Percentiles rank a stretch among this genome's conserved stretches.
These are phyloP conservation scores for Notothenia rossii DNA, from an alignment of 2,113 vertebrate species.

Conservation along the genomic window DNA sequence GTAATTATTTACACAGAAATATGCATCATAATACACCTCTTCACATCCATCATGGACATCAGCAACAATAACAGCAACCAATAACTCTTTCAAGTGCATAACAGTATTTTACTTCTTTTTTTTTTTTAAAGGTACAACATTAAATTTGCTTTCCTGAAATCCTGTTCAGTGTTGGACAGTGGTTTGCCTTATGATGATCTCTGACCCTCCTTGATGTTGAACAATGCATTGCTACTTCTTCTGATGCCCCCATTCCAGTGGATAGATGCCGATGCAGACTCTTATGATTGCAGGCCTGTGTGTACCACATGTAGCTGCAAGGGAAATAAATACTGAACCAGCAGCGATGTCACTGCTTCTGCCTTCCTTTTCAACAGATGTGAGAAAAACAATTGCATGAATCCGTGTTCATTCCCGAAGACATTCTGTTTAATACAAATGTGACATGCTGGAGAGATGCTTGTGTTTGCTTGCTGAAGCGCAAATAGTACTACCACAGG, in stretches of 20 bases:
- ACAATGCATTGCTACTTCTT: slow-evolving; percentile 1
- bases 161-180: slow-evolving; percentile 3
- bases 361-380: slow-evolving; percentile 14
- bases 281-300: slow-evolving; percentile 1
- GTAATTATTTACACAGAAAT: not conserved
- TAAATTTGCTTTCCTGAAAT: not conserved
- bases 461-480: slow-evolving; percentile 25
- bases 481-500: slow-evolving; percentile 53
- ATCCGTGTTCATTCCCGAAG: slow-evolving; percentile 18
- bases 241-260: slow-evolving; percentile 34
- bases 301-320: not conserved
- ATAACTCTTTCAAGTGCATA: not conserved
- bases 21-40: not conserved
- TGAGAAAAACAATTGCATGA: not conserved
- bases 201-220: slow-evolving; percentile 25
- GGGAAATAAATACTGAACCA: slow-evolving; percentile 17
- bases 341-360: not conserved
- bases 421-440: slow-evolving; percentile 26
- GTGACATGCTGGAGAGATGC: slow-evolving; percentile 21
- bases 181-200: slow-evolving; percentile 18
- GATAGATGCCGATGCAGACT: slow-evolving; percentile 14
- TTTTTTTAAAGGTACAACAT: not conserved
- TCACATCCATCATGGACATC: not conserved
- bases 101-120: not conserved
- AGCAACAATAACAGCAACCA: not conserved